Percentiles rank a stretch among this genome's conserved stretches.
phyloP scores from a whole-genome alignment of 92 coral and sea anemone genomes.

The Parazoanthus atlanticus region DNA sequence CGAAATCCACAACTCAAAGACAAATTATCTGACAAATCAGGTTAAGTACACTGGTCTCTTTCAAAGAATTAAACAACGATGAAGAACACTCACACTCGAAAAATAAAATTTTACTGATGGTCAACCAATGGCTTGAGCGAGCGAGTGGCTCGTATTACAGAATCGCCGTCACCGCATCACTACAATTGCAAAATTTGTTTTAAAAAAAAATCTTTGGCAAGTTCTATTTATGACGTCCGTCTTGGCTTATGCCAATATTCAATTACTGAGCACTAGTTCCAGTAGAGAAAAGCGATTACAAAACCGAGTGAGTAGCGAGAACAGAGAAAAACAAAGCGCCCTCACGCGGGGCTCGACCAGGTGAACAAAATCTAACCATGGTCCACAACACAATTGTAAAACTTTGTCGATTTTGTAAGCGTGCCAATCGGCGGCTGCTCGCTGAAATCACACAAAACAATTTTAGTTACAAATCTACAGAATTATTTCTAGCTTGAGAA shows the following conservation, averaged over 20 bases:
- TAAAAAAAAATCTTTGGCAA: conserved; percentile 46
- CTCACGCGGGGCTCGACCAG: conserved; percentile 79
- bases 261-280: conserved; percentile 55
- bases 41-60: conserved; percentile 34
- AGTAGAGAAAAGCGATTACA: conserved; percentile 44
- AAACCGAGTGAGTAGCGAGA: conserved; percentile 23
- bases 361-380: conserved; percentile 69
- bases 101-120: conserved; percentile 4
- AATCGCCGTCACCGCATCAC: conserved; percentile 56
- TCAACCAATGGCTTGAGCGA: conserved; percentile 24
- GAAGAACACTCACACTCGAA: neutral
- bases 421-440: conserved; percentile 99
- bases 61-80: neutral
- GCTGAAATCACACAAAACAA: conserved; percentile 88
- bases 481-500: conserved; percentile 61
- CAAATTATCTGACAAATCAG: conserved; percentile 30
- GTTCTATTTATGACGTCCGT: conserved; percentile 59
- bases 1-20: conserved; percentile 38
- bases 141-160: conserved; percentile 40
- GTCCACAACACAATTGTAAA: conserved; percentile 57
- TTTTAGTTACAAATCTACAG: conserved; percentile 67
- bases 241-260: conserved; percentile 61
- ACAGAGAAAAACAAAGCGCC: conserved; percentile 66
- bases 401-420: conserved; percentile 90
- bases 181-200: conserved; percentile 27